phyloP scores from a whole-genome alignment of 2,797 vertebrate species.

The Molossus molossus region DNA sequence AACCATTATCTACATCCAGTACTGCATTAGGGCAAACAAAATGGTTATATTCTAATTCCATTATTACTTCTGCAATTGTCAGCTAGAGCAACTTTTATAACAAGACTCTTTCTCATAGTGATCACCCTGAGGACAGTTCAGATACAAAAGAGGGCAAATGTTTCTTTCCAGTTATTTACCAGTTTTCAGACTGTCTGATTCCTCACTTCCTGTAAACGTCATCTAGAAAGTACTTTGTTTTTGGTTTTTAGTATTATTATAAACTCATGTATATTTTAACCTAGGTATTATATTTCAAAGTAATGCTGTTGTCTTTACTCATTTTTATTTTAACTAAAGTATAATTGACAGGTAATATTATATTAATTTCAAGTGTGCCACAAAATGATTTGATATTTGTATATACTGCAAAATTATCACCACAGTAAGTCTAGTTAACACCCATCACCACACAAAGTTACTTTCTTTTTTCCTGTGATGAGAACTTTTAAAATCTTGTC shows the following conservation, averaged over 20 bases:
- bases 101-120: background rate
- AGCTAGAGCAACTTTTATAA: constrained; percentile 1
- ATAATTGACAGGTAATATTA: background rate
- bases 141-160: background rate
- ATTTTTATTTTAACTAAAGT: background rate
- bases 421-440: background rate
- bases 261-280: background rate
- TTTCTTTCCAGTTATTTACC: background rate
- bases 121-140: background rate
- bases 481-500: background rate
- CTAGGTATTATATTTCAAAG: background rate
- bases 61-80: background rate
- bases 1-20: background rate
- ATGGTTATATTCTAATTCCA: background rate
- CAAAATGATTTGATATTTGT: too few species aligned
- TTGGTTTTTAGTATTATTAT: background rate
- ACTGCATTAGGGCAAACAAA: background rate
- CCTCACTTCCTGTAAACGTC: background rate
- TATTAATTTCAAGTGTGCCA: background rate
- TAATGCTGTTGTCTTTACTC: background rate
- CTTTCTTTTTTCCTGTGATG: background rate
- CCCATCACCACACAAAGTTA: background rate
- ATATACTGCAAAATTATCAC: too few species aligned
- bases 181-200: background rate
- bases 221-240: background rate